These are phyloP conservation scores for Ptychobarbus kaznakovi DNA, from an alignment of 2,797 vertebrate species.

Conservation along the genomic window DNA sequence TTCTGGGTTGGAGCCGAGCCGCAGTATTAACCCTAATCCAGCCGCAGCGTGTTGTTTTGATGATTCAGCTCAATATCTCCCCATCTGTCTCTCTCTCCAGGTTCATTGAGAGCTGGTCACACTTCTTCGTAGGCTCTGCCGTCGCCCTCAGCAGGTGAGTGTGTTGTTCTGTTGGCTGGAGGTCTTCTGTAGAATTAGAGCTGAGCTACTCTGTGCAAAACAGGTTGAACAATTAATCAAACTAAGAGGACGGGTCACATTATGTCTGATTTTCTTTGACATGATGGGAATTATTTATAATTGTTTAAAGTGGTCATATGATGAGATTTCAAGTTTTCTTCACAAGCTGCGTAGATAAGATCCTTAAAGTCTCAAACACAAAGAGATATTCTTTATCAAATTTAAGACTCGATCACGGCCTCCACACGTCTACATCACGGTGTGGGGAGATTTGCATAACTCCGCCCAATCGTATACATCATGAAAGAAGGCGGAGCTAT, in stretches of 20 bases:
- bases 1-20: constrained; percentile 61
- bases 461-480: too few species aligned
- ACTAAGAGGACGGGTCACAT: too few species aligned
- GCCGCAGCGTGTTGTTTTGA: constrained; percentile 74
- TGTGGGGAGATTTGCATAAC: too few species aligned
- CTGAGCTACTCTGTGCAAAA: neutral
- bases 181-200: neutral
- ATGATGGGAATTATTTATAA: neutral
- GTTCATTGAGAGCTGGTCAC: neutral
- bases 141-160: constrained; percentile 29
- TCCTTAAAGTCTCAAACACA: too few species aligned
- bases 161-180: neutral
- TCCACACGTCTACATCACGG: too few species aligned
- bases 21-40: constrained; percentile 83
- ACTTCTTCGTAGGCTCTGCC: neutral
- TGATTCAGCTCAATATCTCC: constrained; percentile 62
- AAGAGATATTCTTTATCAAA: too few species aligned
- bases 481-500: too few species aligned
- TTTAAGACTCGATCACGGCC: too few species aligned
- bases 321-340: too few species aligned
- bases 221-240: neutral
- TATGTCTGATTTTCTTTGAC: neutral
- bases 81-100: neutral
- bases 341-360: too few species aligned
- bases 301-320: neutral